A percentile compares a stretch with the other conserved stretches of the same genome.
These are phyloP conservation scores for Nymphalis polychloros DNA, from an alignment of 2,888 invertebrate species.

Conservation along the genomic window DNA sequence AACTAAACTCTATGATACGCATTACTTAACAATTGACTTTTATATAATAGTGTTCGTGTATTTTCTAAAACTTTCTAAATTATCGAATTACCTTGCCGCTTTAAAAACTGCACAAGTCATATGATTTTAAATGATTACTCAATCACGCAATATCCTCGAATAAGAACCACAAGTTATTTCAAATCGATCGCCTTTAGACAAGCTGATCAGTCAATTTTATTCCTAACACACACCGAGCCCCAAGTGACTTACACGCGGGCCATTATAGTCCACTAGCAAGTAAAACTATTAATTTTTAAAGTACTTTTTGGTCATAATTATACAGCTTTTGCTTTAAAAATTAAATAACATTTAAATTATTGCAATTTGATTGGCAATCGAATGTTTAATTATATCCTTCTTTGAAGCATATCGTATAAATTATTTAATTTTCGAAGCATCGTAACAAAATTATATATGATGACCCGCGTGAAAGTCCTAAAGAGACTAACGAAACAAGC, in stretches of 20 bases:
- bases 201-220: slow-evolving; percentile 7
- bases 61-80: background rate
- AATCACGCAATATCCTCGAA: background rate
- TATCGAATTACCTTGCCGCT: background rate
- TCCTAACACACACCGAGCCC: slow-evolving; percentile 40
- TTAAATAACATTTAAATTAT: slow-evolving; percentile 25
- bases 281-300: slow-evolving; percentile 29
- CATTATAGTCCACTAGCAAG: slow-evolving; percentile 46
- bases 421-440: slow-evolving; percentile 30
- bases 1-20: slow-evolving; percentile 1
- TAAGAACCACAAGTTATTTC: slow-evolving; percentile 15
- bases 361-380: slow-evolving; percentile 36
- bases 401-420: slow-evolving; percentile 32
- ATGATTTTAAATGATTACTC: background rate
- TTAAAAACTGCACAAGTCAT: background rate
- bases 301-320: slow-evolving; percentile 20
- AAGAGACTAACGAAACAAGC: slow-evolving; percentile 68
- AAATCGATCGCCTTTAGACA: slow-evolving; percentile 5
- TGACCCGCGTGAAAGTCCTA: slow-evolving; percentile 62
- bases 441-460: slow-evolving; percentile 42
- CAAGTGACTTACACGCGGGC: slow-evolving; percentile 49
- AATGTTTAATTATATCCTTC: slow-evolving; percentile 21
- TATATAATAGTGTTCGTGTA: background rate
- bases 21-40: slow-evolving; percentile 5
- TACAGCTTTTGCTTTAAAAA: slow-evolving; percentile 20